Evolutionary conservation across 2,113 vertebrate species (phyloP).

Genomic region (Aphyosemion australe): DNA sequence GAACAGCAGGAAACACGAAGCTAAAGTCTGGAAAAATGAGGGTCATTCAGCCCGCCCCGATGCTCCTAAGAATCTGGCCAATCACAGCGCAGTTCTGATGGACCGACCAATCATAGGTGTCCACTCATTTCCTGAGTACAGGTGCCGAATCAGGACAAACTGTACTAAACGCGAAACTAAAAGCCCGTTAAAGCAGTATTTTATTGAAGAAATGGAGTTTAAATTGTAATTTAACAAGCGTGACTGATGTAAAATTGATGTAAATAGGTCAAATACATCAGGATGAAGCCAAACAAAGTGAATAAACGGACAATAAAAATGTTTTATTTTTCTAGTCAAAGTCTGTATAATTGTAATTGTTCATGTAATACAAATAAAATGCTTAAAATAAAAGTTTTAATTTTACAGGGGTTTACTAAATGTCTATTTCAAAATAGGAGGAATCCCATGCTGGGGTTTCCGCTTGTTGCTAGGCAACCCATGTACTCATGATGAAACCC

Average conservation of each 20-base stretch:
- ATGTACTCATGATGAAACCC: neutral
- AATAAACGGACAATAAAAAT: neutral
- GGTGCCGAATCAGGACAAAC: constrained; percentile 18
- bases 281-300: neutral
- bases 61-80: constrained; percentile 24
- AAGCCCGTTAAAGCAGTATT: no score
- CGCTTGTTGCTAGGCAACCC: neutral
- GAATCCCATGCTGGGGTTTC: neutral
- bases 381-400: neutral
- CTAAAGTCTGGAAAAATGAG: neutral
- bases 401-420: neutral
- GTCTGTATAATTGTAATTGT: no score
- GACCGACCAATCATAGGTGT: constrained; percentile 31
- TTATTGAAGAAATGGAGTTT: no score
- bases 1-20: neutral
- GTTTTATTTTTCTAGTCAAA: neutral
- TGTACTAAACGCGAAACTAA: constrained; percentile 15
- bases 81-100: constrained; percentile 13
- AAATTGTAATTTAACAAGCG: neutral
- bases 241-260: neutral
- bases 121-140: neutral
- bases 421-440: neutral
- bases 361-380: no score
- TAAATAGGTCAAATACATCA: neutral
- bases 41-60: constrained; percentile 2